Conservation (phyloP, 2,888 invertebrate species). For the Epirrhoe alternata region DNA sequence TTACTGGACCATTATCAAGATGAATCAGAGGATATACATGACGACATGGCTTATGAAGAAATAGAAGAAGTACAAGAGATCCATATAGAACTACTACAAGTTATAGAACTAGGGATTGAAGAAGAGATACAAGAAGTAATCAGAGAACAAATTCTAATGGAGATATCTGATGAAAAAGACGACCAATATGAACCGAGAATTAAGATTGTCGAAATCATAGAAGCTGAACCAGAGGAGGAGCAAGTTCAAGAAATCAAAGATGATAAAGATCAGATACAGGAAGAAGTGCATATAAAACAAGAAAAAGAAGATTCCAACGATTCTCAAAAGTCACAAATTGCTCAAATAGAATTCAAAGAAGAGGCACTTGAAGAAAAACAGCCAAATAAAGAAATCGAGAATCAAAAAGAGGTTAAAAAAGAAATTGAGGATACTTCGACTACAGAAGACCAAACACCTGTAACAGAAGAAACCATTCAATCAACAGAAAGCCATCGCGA, state of each 20-base stretch:
- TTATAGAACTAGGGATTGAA: conserved; percentile 1
- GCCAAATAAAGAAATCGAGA: neutral
- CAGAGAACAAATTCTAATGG: conserved; percentile 12
- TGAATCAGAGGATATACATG: conserved; percentile 10
- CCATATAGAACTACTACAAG: conserved; percentile 6
- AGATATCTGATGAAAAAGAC: conserved; percentile 4
- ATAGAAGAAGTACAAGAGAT: conserved; percentile 10
- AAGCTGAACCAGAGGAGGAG: conserved; percentile 17
- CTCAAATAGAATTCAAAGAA: conserved; percentile 6
- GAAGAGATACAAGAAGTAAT: conserved; percentile 15
- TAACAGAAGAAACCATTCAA: neutral
- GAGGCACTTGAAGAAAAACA: neutral
- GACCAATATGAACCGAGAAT: conserved; percentile 2
- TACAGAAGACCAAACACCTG: neutral
- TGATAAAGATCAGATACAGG: conserved; percentile 19
- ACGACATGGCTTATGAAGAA: conserved; percentile 6
- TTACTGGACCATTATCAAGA: conserved; percentile 21
- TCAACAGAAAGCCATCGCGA: neutral
- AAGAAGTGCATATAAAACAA: conserved; percentile 18
- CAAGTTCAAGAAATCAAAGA: conserved; percentile 16
- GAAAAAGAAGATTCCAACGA: conserved; percentile 26
- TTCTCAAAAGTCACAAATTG: conserved; percentile 9
- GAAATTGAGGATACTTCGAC: neutral
- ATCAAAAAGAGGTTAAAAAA: neutral
- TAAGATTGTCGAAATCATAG: conserved; percentile 11